phyloP scores from a whole-genome alignment of 2,888 invertebrate genomes.

The Vesta saturnalis region DNA sequence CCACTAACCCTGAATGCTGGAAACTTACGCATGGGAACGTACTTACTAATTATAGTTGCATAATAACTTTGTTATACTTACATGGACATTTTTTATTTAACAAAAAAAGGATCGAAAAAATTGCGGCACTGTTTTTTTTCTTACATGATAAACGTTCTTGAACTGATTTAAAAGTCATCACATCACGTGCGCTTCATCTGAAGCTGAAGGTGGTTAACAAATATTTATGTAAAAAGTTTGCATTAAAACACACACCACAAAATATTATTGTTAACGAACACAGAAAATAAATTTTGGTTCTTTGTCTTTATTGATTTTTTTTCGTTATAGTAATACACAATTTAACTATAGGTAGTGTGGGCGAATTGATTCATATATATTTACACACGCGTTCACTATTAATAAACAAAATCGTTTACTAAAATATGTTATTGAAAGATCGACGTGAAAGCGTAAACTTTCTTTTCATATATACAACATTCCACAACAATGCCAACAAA shows the following conservation, averaged over 20 bases:
- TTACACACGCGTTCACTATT: conserved; percentile 17
- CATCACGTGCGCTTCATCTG: conserved; percentile 21
- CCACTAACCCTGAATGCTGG: conserved; percentile 42
- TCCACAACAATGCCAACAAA: conserved; percentile 17
- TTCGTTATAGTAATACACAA: not conserved
- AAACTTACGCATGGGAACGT: conserved; percentile 31
- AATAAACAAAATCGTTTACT: conserved; percentile 9
- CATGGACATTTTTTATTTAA: conserved; percentile 14
- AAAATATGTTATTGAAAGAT: conserved; percentile 5
- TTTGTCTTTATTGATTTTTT: conserved; percentile 31
- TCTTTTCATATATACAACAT: not conserved
- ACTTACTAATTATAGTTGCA: conserved; percentile 32
- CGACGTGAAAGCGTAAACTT: conserved; percentile 15
- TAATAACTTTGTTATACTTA: conserved; percentile 34
- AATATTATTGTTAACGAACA: not conserved
- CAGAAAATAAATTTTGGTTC: conserved; percentile 14
- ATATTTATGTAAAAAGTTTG: conserved; percentile 27
- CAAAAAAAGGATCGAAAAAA: not conserved
- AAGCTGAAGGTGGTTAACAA: conserved; percentile 21
- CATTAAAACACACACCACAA: conserved; percentile 13
- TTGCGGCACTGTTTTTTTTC: conserved; percentile 4
- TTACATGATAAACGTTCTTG: conserved; percentile 25
- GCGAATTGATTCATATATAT: conserved; percentile 10
- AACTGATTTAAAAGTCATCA: conserved; percentile 25
- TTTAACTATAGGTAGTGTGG: not conserved